Conservation (phyloP, 1,140 invertebrate species). For the Venturia canescens region DNA sequence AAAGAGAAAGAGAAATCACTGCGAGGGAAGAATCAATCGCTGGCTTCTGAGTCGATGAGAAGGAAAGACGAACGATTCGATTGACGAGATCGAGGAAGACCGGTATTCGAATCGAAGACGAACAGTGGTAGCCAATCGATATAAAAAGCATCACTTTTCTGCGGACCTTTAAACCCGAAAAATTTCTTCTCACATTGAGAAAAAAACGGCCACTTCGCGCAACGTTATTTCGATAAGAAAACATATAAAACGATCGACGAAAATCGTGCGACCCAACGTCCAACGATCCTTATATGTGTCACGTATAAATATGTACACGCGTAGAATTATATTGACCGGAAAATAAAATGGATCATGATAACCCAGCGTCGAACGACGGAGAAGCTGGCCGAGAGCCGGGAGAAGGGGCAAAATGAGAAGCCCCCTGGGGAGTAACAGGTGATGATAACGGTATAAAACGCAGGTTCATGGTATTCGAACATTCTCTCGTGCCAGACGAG, state of each 20-base stretch:
- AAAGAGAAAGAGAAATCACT: neutral
- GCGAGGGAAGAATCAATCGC: neutral
- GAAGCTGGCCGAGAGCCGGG: neutral
- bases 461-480: slow-evolving; percentile 7
- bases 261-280: too few relatives aligned
- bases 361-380: neutral
- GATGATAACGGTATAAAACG: slow-evolving; percentile 13
- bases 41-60: neutral
- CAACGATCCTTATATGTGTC: too few relatives aligned
- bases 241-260: too few relatives aligned
- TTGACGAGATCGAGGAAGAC: neutral
- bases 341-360: neutral
- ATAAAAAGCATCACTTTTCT: too few relatives aligned
- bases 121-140: too few relatives aligned
- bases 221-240: too few relatives aligned
- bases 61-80: slow-evolving; percentile 2
- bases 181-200: too few relatives aligned
- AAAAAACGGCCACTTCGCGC: too few relatives aligned
- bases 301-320: neutral
- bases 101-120: neutral
- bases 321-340: neutral
- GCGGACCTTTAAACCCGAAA: too few relatives aligned
- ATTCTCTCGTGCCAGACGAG: neutral
- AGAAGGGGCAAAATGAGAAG: neutral
- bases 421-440: slow-evolving; percentile 11